phyloP scores from a whole-genome alignment of 2,113 vertebrate genomes.

The Tragelaphus scriptus region DNA sequence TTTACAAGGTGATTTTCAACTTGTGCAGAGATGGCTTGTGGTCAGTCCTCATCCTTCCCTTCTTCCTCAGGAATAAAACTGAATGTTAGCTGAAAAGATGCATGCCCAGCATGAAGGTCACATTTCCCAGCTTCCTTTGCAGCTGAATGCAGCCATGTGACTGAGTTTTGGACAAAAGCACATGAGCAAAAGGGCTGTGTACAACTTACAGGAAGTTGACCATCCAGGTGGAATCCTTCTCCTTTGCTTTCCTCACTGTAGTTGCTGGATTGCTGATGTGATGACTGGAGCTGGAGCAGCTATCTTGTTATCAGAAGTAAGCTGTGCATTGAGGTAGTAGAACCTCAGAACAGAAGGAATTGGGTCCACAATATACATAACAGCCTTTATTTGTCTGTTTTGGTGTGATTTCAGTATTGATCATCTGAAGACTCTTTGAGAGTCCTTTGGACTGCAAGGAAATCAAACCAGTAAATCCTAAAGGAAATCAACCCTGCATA shows the following conservation, averaged over 20 bases:
- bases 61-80: neutral
- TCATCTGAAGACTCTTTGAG: neutral
- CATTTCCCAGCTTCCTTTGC: neutral
- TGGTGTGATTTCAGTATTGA: neutral
- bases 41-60: neutral
- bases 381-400: neutral
- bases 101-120: neutral
- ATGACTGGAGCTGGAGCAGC: neutral
- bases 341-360: neutral
- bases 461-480: neutral
- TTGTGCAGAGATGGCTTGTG: too few species aligned
- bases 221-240: neutral
- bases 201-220: neutral
- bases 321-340: neutral
- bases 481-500: neutral
- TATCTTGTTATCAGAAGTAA: neutral
- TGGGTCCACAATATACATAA: neutral
- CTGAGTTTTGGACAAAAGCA: neutral
- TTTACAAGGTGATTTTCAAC: neutral
- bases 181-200: neutral
- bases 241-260: neutral
- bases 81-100: neutral
- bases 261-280: neutral
- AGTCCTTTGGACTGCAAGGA: neutral
- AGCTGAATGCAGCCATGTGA: neutral